Evolutionary conservation across 2,888 invertebrate genomes (phyloP).

Genomic region (Gortyna flavago): DNA sequence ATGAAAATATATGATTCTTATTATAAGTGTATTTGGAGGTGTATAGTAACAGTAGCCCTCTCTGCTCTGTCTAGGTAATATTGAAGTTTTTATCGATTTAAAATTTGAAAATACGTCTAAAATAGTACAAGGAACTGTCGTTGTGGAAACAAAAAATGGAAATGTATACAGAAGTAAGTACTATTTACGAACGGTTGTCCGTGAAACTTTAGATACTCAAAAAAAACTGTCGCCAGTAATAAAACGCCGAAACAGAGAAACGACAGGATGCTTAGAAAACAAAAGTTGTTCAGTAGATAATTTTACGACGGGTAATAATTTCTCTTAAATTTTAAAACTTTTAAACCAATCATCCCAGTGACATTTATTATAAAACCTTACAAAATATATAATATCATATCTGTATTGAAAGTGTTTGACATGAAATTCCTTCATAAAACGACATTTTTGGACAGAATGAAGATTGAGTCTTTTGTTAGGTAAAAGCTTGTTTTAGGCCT

Average conservation of each 20-base stretch:
- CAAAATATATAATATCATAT: conserved; percentile 19
- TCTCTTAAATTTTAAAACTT: conserved; percentile 66
- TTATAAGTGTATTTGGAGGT: conserved; percentile 14
- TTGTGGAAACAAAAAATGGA: conserved; percentile 60
- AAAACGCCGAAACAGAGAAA: conserved; percentile 71
- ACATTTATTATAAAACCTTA: conserved; percentile 16
- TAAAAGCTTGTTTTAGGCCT: neutral
- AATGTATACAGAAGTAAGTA: conserved; percentile 74
- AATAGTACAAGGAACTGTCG: conserved; percentile 63
- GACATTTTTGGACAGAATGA: neutral
- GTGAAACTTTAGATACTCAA: conserved; percentile 70
- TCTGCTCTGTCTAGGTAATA: conserved; percentile 16
- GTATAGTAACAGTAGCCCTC: conserved; percentile 11
- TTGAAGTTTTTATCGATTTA: conserved; percentile 29
- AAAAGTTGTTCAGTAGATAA: conserved; percentile 78
- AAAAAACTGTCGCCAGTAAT: conserved; percentile 80
- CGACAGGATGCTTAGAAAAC: conserved; percentile 76
- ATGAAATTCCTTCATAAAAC: neutral
- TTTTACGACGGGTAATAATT: conserved; percentile 80
- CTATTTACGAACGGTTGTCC: conserved; percentile 73
- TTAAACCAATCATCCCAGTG: conserved; percentile 17
- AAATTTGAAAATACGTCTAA: conserved; percentile 57
- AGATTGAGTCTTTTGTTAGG: neutral
- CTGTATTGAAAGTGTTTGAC: neutral
- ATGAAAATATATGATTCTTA: conserved; percentile 22